Conservation (phyloP, 2,797 vertebrate species). For the Phaenicophaeus curvirostris region DNA sequence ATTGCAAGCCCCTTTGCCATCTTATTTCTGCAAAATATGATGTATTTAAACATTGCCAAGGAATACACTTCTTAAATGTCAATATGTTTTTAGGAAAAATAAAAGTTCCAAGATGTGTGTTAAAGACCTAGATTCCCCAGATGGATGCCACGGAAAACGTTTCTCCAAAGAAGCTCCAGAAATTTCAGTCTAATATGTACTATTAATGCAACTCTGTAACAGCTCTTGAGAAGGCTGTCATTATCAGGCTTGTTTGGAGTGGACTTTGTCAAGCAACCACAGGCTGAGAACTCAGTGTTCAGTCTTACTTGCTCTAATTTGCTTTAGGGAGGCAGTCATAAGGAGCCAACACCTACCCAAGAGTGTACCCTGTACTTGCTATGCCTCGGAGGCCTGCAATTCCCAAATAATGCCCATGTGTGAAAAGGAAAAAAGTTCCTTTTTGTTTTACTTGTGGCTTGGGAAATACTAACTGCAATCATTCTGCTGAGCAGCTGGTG, state of each 20-base stretch:
- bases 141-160: background rate
- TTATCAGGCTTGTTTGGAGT: constrained; percentile 6
- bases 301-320: background rate
- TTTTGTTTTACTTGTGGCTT: background rate
- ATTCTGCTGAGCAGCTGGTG: background rate
- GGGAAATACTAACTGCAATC: background rate
- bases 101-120: background rate
- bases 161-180: background rate
- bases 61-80: constrained; percentile 49
- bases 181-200: constrained; percentile 1
- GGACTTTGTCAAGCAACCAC: background rate
- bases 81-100: constrained; percentile 23
- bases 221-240: constrained; percentile 1
- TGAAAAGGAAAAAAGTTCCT: background rate
- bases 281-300: background rate
- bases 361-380: background rate
- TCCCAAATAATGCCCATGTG: background rate
- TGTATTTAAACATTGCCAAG: constrained; percentile 19
- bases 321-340: background rate
- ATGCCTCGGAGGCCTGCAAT: background rate
- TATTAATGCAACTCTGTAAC: background rate
- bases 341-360: background rate
- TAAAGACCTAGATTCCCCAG: background rate
- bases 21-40: constrained; percentile 27
- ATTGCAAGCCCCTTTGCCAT: constrained; percentile 34